A percentile compares a stretch with the other conserved stretches of the same genome.
phyloP scores from a whole-genome alignment of 2,113 vertebrate species.

The Salvelinus namaycush region DNA sequence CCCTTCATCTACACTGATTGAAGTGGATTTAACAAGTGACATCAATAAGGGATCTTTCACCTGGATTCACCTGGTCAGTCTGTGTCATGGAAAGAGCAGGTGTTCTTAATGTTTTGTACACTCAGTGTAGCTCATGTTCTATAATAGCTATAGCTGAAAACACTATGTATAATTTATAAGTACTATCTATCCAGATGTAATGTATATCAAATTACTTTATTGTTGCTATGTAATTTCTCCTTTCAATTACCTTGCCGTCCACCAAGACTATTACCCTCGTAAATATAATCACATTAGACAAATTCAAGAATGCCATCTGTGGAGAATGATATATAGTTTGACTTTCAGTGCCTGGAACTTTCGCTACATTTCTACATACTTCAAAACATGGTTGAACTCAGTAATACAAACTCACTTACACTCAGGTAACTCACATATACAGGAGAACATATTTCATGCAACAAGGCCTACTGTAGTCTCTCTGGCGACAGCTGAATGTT shows the following conservation, averaged over 20 bases:
- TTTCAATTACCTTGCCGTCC: neutral
- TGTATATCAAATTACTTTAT: too few relatives aligned
- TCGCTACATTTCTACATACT: neutral
- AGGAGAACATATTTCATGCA: neutral
- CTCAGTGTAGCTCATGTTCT: too few relatives aligned
- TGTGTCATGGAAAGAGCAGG: constrained; percentile 24
- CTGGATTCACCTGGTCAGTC: constrained; percentile 5
- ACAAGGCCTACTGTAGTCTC: neutral
- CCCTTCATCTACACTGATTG: too few relatives aligned
- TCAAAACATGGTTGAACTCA: neutral
- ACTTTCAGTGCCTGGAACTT: neutral
- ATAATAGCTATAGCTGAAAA: too few relatives aligned
- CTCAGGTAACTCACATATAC: neutral
- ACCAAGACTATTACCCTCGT: neutral
- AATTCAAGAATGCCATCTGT: neutral
- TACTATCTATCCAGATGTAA: too few relatives aligned
- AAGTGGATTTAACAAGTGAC: too few relatives aligned
- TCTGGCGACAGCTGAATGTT: neutral
- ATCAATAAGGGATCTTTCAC: too few relatives aligned
- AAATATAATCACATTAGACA: neutral
- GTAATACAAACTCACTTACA: neutral
- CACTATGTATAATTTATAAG: too few relatives aligned
- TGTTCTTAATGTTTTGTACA: too few relatives aligned
- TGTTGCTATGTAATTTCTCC: neutral
- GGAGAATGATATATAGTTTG: neutral